Evolutionary conservation across 92 coral and sea anemone genomes (phyloP), one percentile per base, ranked within the genome.

Genomic region (Desmophyllum pertusum): DNA sequence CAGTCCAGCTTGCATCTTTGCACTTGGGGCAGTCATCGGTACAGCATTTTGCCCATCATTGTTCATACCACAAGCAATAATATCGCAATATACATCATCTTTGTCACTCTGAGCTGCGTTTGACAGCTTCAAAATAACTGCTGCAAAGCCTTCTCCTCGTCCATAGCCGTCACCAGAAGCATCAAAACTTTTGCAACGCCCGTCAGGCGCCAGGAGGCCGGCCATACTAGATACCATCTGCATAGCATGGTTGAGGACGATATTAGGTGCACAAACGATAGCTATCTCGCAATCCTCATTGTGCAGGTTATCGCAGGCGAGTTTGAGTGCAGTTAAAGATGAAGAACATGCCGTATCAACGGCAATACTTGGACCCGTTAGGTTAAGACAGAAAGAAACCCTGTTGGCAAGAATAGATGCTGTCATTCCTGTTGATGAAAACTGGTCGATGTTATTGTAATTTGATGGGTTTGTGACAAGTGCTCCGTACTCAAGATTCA

Each of bases 81-180:
- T 88, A 79, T 89, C 89, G 39, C 92, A 92, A 55, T 93, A 93
- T 53, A 83, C 73, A 46, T 93, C 94, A 79, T 95, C 97, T 27
- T 75, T 45, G 72, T 93, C 94, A 6, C 70, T 72, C 31, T 83
- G 45, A 3, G 95, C 83, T 33, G 84, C 71, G 11, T 80, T 50
- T 4, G 94, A 89, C 17, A 84, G 88, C 64, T 95, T 93, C 4
- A 95, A 81, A 52, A 93, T 75, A 21, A 95, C 91, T 36, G 93
- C 97, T 50, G 92, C 98, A 45, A 93, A 85, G 33, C 98, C 98
- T 75, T 95, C 98, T 27, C 97, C 97, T 18, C 98, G 77, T 30
- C 98, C 97, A 51, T 95, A 95, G 1, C 98, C 98, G 70, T 95
- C 97, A 2, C 95, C 97, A n/a, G 90, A 89, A 15, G 90, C 90